Base-by-base conservation (phyloP, 2,113 vertebrate species). In the Mirounga angustirostris region DNA sequence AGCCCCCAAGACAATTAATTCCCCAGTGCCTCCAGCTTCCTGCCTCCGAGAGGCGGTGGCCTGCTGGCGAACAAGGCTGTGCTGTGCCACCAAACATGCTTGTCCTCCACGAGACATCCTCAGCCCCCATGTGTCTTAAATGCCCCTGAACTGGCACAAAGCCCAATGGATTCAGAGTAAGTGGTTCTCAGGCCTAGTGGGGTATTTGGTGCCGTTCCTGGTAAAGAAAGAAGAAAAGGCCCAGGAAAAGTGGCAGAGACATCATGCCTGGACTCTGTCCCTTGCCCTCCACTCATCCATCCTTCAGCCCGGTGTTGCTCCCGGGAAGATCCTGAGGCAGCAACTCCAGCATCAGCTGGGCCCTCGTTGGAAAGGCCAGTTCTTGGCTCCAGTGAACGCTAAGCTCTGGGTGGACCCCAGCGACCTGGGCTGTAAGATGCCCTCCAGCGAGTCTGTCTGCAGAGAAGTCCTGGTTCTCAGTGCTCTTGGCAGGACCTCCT, bases 121-220 rank as follows among this genome's bases (percentile, higher is more conserved):
- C 98, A 33, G 97, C 97, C 98, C 97, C 73, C 97, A 87, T 95
- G 80, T 56, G 91, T 98, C 97, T 98, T 98, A 97, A 94, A 95
- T 96, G 97, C 98, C 97, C 90, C 89, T 91, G 91, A 52, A 98
- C 89, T 86, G 97, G 97, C 65, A 97, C 89, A 97, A 98, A 98
- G 86, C 95, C 96, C 98, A 95, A 86, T 69, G 95, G 59, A 13
- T 19, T 46, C 73, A 7, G 59, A n/a, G 43, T n/a, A 93, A 95
- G 97, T 94, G 94, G 97, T 89, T 52, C 95, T 91, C 96, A 96
- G 97, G 94, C 85, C 76, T 78, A 36, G 96, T 14, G 96, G 96
- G 97, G 67, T 94, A 94, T 87, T 97, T 97, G 94, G 58, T 52
- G 85, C 94, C 97, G 63, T 97, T 89, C 2, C 46, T 54, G 83